Conservation (phyloP, 2,888 invertebrate genomes). For the Spilarctia lutea region DNA sequence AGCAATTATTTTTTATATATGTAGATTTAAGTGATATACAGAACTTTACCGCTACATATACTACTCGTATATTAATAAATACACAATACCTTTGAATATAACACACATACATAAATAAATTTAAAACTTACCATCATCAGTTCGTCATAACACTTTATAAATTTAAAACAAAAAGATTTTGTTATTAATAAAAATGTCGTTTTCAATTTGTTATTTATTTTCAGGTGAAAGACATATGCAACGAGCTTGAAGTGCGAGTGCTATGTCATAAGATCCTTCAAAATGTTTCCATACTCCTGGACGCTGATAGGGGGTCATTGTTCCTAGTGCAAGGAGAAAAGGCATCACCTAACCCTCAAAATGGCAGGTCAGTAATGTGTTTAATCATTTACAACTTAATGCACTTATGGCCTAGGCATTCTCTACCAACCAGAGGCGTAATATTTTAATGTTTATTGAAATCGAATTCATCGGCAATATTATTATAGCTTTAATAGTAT, state of each 20-base stretch:
- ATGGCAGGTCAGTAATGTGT: conserved; percentile 73
- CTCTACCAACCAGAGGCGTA: too few relatives aligned
- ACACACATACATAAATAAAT: too few relatives aligned
- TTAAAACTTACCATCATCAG: too few relatives aligned
- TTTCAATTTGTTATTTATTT: conserved; percentile 48
- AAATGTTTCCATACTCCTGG: conserved; percentile 96
- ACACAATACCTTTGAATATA: too few relatives aligned
- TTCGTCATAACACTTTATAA: neutral
- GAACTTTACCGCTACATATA: too few relatives aligned
- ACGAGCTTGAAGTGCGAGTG: conserved; percentile 97
- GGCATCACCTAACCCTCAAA: conserved; percentile 77
- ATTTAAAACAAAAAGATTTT: neutral
- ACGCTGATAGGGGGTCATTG: conserved; percentile 96
- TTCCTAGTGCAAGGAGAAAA: conserved; percentile 93
- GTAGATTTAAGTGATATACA: too few relatives aligned
- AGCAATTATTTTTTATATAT: too few relatives aligned
- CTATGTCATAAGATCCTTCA: conserved; percentile 98
- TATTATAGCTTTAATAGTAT: too few relatives aligned
- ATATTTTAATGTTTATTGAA: neutral
- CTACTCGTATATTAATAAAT: too few relatives aligned
- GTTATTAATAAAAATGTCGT: neutral
- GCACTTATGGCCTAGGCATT: too few relatives aligned
- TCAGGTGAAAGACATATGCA: conserved; percentile 97
- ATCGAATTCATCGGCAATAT: too few relatives aligned
- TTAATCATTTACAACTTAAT: too few relatives aligned